These are phyloP conservation scores for Pseudomyrmex dendroicus DNA, from an alignment of 1,140 invertebrate genomes.

Conservation along the genomic window DNA sequence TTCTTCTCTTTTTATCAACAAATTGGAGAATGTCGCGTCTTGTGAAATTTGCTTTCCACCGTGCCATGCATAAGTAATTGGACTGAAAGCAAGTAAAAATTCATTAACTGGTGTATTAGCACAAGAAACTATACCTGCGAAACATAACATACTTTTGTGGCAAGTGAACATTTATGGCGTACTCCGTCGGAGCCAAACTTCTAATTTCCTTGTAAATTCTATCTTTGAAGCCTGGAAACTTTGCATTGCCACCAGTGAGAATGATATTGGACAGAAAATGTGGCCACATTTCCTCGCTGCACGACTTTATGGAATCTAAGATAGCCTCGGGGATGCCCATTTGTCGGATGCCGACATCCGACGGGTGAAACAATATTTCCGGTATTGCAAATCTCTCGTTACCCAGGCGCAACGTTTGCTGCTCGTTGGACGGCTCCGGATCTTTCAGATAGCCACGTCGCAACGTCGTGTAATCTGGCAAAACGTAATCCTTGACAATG, in stretches of 20 bases:
- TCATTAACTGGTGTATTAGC: conserved; percentile 16
- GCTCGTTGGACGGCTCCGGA: conserved; percentile 88
- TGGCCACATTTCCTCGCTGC: conserved; percentile 92
- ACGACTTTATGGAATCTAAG: conserved; percentile 89
- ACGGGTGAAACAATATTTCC: conserved; percentile 97
- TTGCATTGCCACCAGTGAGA: conserved; percentile 95
- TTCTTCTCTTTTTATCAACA: conserved; percentile 92
- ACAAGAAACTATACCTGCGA: conserved; percentile 49
- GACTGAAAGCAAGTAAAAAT: conserved; percentile 85
- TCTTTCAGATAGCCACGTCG: conserved; percentile 91
- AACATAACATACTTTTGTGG: conserved; percentile 87
- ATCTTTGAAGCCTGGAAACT: conserved; percentile 94
- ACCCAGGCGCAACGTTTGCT: conserved; percentile 94
- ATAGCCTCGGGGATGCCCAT: conserved; percentile 98
- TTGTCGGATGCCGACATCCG: conserved; percentile 96
- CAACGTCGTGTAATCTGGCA: conserved; percentile 97
- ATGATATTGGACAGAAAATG: conserved; percentile 95
- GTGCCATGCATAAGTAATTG: conserved; percentile 94
- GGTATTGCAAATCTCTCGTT: conserved; percentile 97
- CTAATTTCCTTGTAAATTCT: conserved; percentile 93
- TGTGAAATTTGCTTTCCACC: conserved; percentile 92
- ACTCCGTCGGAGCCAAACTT: conserved; percentile 91
- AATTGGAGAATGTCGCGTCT: conserved; percentile 90
- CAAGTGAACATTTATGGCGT: conserved; percentile 90
- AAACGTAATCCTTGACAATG: conserved; percentile 95